Evolutionary conservation across 2,888 invertebrate genomes (phyloP).

Genomic region (Drosophila fungiperda): DNA sequence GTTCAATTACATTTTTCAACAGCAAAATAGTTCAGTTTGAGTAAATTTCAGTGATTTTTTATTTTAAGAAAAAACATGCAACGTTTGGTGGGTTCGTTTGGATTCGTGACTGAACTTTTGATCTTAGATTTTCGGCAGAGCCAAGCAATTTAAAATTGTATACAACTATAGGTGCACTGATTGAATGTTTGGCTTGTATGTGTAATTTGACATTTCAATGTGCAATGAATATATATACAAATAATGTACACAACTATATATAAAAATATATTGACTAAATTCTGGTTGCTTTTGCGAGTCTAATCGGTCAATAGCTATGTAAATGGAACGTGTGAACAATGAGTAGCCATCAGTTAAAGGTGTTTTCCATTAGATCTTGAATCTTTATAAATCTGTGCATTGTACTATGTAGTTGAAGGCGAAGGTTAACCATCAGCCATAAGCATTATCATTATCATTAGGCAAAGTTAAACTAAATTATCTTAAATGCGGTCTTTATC

Average conservation of each 20-base stretch:
- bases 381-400: slow-evolving; percentile 43
- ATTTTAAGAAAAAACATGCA: slow-evolving; percentile 40
- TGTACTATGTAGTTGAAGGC: slow-evolving; percentile 75
- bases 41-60: slow-evolving; percentile 17
- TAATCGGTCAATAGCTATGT: slow-evolving; percentile 65
- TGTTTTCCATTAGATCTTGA: slow-evolving; percentile 44
- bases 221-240: slow-evolving; percentile 55
- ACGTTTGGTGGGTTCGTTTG: slow-evolving; percentile 46
- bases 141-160: slow-evolving; percentile 49
- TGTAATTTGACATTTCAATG: slow-evolving; percentile 76
- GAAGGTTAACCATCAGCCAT: slow-evolving; percentile 62
- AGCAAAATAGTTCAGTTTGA: slow-evolving; percentile 21
- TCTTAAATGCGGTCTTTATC: slow-evolving; percentile 29
- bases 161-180: slow-evolving; percentile 61
- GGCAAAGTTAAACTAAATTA: slow-evolving; percentile 59
- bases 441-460: slow-evolving; percentile 56
- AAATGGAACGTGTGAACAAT: slow-evolving; percentile 79
- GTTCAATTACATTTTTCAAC: slow-evolving; percentile 41
- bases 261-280: slow-evolving; percentile 18
- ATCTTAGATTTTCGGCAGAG: slow-evolving; percentile 63
- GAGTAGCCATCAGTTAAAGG: slow-evolving; percentile 22
- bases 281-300: slow-evolving; percentile 33
- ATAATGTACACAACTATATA: slow-evolving; percentile 9
- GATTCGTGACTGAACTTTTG: slow-evolving; percentile 77
- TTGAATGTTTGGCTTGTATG: slow-evolving; percentile 64